A percentile compares a stretch with the other conserved stretches of the same genome.
phyloP scores from a whole-genome alignment of 2,888 invertebrate genomes.

The Eristalis pertinax region DNA sequence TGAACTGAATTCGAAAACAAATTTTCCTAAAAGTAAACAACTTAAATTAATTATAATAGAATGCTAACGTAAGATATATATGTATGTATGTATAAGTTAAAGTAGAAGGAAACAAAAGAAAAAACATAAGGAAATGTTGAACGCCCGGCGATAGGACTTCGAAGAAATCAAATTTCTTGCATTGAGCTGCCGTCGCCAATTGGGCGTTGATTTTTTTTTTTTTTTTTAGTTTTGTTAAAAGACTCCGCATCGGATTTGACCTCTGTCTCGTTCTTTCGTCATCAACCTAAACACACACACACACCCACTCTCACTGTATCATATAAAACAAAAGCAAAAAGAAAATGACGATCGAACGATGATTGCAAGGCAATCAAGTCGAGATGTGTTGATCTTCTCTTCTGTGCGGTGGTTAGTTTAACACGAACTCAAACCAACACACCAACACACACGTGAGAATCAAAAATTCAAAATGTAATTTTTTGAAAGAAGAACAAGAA shows the following conservation, averaged over 20 bases:
- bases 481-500: constrained; percentile 23
- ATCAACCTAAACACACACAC: not conserved
- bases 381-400: not conserved
- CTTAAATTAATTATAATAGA: constrained; percentile 41
- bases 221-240: no score
- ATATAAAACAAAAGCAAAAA: no score
- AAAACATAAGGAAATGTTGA: constrained; percentile 3
- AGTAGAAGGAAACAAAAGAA: constrained; percentile 13
- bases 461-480: constrained; percentile 31
- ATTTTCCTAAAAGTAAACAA: constrained; percentile 46
- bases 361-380: not conserved
- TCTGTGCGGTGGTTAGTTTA: constrained; percentile 8
- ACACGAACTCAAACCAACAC: not conserved
- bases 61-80: constrained; percentile 67
- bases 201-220: not conserved
- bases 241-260: not conserved
- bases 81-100: constrained; percentile 18
- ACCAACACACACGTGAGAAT: constrained; percentile 7
- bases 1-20: constrained; percentile 57
- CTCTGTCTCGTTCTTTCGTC: constrained; percentile 10
- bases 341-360: not conserved
- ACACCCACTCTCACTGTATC: not conserved
- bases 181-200: constrained; percentile 12
- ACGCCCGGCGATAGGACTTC: constrained; percentile 15
- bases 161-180: constrained; percentile 62